A percentile compares a stretch with the other conserved stretches of the same genome.
Conservation (phyloP, 2,797 vertebrate species). For the Rhodeus uyekii region DNA sequence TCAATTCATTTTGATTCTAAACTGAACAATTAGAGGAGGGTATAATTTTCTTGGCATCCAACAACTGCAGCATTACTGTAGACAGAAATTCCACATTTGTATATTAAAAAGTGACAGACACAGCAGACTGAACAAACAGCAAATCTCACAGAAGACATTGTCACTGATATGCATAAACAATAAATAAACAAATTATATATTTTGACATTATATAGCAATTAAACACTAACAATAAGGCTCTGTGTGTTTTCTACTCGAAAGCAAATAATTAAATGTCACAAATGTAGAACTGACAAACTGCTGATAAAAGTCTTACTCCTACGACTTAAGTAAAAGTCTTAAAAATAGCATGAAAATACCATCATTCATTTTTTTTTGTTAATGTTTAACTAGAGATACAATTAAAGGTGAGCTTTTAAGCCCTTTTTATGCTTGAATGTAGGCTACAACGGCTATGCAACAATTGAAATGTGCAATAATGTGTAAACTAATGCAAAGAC, state of each 20-base stretch:
- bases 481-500: background rate
- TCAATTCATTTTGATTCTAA: slow-evolving; percentile 17
- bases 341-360: background rate
- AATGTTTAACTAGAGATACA: background rate
- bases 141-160: background rate
- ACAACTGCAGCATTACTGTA: background rate
- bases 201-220: background rate
- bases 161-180: background rate
- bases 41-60: slow-evolving; percentile 26
- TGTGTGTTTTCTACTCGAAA: background rate
- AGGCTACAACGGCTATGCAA: background rate
- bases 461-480: background rate
- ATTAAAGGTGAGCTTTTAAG: background rate
- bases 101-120: slow-evolving; percentile 5
- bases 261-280: background rate
- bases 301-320: background rate
- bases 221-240: background rate
- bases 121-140: background rate
- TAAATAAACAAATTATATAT: background rate
- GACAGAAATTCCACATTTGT: background rate
- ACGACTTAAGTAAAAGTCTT: too few species aligned
- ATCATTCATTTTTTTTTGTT: background rate
- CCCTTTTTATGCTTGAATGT: background rate
- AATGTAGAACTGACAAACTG: background rate
- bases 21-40: slow-evolving; percentile 29